phyloP scores from a whole-genome alignment of 2,113 vertebrate species.

The Notothenia coriiceps region DNA sequence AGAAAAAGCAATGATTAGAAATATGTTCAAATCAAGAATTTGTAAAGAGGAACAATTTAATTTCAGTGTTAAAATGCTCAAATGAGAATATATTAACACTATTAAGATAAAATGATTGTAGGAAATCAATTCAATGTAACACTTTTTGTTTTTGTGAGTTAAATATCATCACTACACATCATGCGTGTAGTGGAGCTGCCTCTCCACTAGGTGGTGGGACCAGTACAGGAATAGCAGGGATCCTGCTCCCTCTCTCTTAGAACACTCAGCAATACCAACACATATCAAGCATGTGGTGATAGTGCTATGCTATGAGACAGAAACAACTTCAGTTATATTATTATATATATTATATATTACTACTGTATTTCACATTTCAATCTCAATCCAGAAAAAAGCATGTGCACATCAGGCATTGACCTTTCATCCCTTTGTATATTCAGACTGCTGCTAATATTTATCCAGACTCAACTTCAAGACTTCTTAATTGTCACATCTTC shows the following conservation, averaged over 20 bases:
- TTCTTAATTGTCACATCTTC: background rate
- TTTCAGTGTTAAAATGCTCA: background rate
- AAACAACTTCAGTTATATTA: background rate
- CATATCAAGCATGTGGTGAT: background rate
- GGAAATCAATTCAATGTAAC: background rate
- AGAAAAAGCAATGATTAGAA: background rate
- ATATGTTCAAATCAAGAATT: background rate
- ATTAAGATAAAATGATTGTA: background rate
- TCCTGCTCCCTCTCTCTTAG: fast-evolving
- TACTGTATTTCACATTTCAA: background rate
- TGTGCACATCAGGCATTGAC: background rate
- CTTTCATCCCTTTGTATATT: background rate
- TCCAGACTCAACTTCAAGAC: background rate
- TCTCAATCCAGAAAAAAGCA: background rate
- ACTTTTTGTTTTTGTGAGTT: background rate
- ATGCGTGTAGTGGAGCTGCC: slow-evolving; percentile 50
- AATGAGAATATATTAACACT: background rate
- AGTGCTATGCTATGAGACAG: too few species aligned
- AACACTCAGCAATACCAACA: background rate
- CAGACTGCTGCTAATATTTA: background rate
- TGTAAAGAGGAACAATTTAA: background rate
- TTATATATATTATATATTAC: background rate
- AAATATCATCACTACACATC: fast-evolving
- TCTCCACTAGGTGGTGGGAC: slow-evolving; percentile 77
- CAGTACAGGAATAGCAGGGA: slow-evolving; percentile 58